Evolutionary conservation across 30 jellyfish, hydroid and myxozoan species (phyloP).

Genomic region (Chironex yamaguchii): DNA sequence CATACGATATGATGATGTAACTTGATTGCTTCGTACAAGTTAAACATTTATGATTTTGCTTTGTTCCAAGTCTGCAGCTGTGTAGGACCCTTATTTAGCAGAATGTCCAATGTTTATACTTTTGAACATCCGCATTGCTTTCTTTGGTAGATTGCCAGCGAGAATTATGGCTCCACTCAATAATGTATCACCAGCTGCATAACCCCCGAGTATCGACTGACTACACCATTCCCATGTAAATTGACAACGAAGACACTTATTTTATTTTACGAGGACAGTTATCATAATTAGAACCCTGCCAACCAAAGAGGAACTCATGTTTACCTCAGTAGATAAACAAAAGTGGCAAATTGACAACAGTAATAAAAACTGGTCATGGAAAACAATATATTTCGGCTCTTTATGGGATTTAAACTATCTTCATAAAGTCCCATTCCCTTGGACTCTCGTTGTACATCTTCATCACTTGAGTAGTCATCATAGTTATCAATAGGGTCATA

Average conservation of each 20-base stretch:
- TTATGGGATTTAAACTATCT: too few species aligned
- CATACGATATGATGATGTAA: conserved; percentile 57
- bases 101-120: conserved; percentile 15
- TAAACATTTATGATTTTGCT: conserved; percentile 46
- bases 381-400: conserved; percentile 49
- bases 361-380: conserved; percentile 23
- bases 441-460: too few species aligned
- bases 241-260: too few species aligned
- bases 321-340: too few species aligned
- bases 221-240: conserved; percentile 61
- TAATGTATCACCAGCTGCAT: conserved; percentile 34
- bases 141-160: conserved; percentile 53
- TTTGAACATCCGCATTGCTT: conserved; percentile 39
- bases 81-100: conserved; percentile 55
- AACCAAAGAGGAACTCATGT: too few species aligned
- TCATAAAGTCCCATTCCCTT: too few species aligned
- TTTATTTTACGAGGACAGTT: too few species aligned
- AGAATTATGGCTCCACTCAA: conserved; percentile 61
- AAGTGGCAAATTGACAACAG: conserved; percentile 13
- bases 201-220: conserved; percentile 43
- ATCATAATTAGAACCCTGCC: too few species aligned
- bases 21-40: conserved; percentile 55
- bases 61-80: conserved; percentile 6
- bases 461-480: too few species aligned
- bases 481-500: too few species aligned